Conservation (phyloP, 1,140 invertebrate genomes). For the Drosophila bipectinata region DNA sequence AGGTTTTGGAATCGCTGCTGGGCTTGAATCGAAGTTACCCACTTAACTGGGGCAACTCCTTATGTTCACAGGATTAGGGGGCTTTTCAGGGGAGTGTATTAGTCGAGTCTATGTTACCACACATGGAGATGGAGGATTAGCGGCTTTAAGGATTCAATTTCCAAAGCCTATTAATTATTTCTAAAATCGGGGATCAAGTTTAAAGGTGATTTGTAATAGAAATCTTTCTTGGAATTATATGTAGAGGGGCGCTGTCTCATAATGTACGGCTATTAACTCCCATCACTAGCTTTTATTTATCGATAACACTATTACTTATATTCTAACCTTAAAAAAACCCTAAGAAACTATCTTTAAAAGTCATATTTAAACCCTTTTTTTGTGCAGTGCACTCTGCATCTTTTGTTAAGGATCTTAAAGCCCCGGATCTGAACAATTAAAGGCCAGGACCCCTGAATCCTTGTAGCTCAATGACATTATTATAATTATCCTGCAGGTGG, state of each 20-base stretch:
- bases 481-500: slow-evolving; percentile 46
- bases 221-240: too few relatives aligned
- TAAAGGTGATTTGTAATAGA: too few relatives aligned
- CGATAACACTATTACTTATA: not conserved
- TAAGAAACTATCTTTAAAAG: too few relatives aligned
- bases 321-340: too few relatives aligned
- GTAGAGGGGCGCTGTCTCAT: too few relatives aligned
- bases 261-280: too few relatives aligned
- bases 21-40: not conserved
- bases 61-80: not conserved
- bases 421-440: not conserved
- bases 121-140: not conserved
- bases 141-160: too few relatives aligned
- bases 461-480: slow-evolving; percentile 35
- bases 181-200: too few relatives aligned
- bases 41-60: not conserved
- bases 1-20: not conserved
- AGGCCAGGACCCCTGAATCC: not conserved
- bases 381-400: not conserved
- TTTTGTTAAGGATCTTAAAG: not conserved
- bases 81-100: not conserved
- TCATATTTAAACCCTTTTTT: too few relatives aligned
- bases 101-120: too few relatives aligned
- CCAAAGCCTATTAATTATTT: too few relatives aligned
- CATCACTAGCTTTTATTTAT: too few relatives aligned